Conservation (phyloP, 2,797 vertebrate species). For the Pangasius krempfi region DNA sequence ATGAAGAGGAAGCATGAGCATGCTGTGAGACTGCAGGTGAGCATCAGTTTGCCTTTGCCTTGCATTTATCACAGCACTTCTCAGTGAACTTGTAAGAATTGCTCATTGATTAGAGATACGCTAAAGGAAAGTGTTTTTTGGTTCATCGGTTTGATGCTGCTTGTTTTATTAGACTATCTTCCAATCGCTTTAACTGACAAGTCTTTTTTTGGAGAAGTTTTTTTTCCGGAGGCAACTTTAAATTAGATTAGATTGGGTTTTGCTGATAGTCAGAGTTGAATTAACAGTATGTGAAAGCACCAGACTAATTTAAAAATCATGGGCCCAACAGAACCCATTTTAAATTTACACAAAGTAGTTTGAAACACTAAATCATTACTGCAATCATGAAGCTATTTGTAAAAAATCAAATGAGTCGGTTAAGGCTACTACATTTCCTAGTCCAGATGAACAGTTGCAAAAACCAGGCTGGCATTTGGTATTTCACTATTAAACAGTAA, state of each 20-base stretch:
- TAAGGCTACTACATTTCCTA: not conserved
- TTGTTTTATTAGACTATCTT: not conserved
- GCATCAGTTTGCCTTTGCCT: slow-evolving; percentile 13
- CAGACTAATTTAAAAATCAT: not conserved
- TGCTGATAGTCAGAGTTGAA: not conserved
- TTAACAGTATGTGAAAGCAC: not conserved
- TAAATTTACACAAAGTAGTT: not conserved
- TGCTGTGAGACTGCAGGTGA: slow-evolving; percentile 91
- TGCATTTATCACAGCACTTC: not conserved
- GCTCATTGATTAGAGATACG: no score
- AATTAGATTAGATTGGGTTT: not conserved
- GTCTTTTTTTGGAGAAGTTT: not conserved
- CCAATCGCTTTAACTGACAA: not conserved
- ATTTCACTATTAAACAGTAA: not conserved
- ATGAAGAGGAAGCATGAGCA: slow-evolving; percentile 99
- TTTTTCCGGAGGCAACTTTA: not conserved
- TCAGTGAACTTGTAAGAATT: not conserved
- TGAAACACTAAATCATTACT: not conserved
- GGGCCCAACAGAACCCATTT: not conserved
- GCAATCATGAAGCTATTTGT: not conserved
- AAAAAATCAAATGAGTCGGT: not conserved
- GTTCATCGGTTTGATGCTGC: not conserved
- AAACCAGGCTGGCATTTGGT: not conserved
- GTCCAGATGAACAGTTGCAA: not conserved
- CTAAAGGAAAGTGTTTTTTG: not conserved